Percentiles rank a stretch among this genome's conserved stretches.
phyloP scores from a whole-genome alignment of 2,888 invertebrate species.

The Ceratothoa steindachneri region DNA sequence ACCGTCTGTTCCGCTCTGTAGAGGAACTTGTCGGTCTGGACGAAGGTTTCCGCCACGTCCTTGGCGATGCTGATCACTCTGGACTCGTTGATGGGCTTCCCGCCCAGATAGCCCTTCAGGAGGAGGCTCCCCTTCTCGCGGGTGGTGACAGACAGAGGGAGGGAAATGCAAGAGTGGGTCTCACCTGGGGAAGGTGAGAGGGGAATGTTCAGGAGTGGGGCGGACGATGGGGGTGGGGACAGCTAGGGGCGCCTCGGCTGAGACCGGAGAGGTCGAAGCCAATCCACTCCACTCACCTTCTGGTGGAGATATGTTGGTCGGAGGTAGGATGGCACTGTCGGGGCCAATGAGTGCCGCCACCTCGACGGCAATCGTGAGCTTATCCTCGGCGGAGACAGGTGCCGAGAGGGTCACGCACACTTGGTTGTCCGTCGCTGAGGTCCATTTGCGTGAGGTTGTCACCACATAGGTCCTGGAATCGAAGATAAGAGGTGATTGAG shows the following conservation, averaged over 20 bases:
- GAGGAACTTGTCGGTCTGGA: constrained; percentile 61
- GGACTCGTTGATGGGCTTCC: constrained; percentile 4
- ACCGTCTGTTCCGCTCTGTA: constrained; percentile 62
- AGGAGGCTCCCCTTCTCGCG: not conserved
- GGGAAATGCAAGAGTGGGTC: constrained; percentile 13
- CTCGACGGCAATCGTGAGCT: not conserved
- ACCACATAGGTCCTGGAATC: constrained; percentile 24
- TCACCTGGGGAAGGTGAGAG: constrained; percentile 15
- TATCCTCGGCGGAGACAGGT: not conserved
- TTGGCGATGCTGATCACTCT: constrained; percentile 12
- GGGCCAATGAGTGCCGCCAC: not conserved
- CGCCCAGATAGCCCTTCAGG: constrained; percentile 17
- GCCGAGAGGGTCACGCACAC: constrained; percentile 21
- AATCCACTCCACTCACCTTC: no score
- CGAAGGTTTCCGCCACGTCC: constrained; percentile 52
- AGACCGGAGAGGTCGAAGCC: no score
- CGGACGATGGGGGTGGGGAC: not conserved
- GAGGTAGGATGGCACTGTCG: not conserved
- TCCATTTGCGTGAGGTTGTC: constrained; percentile 31
- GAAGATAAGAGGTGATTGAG: no score
- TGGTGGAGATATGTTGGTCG: not conserved
- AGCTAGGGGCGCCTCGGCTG: not conserved
- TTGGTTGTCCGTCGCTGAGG: constrained; percentile 14
- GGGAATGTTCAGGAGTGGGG: not conserved
- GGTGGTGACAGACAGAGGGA: constrained; percentile 12